Conservation (phyloP, 1,140 invertebrate species). For the Drosophila chauvacae region DNA sequence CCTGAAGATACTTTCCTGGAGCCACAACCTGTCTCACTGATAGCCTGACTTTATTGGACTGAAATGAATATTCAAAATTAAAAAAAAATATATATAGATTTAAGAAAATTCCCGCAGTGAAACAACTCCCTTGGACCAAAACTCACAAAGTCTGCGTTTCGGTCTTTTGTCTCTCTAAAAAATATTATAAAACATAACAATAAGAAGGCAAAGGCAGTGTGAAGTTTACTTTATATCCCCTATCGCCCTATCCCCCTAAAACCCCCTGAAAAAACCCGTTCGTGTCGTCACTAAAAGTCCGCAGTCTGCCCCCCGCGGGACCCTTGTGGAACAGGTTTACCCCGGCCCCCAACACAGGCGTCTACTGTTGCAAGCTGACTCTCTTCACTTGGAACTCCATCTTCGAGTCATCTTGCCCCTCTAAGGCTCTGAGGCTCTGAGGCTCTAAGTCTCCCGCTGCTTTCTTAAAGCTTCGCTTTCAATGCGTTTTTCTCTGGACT, state of each 20-base stretch:
- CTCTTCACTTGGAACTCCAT: constrained; percentile 42
- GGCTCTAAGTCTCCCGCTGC: constrained; percentile 22
- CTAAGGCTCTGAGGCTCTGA: not conserved
- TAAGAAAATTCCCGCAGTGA: not conserved
- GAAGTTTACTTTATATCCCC: constrained; percentile 65
- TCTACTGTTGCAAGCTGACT: constrained; percentile 77
- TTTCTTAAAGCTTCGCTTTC: constrained; percentile 71
- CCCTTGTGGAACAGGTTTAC: constrained; percentile 60
- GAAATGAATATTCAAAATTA: not conserved
- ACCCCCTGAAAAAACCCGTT: constrained; percentile 58
- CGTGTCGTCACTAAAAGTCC: constrained; percentile 77
- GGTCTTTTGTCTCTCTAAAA: constrained; percentile 70
- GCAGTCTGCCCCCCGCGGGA: constrained; percentile 30
- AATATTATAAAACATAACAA: constrained; percentile 82
- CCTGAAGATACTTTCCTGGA: not conserved
- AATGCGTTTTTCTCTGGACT: constrained; percentile 52
- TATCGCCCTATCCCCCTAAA: no score
- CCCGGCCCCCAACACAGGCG: constrained; percentile 29
- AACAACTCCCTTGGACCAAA: constrained; percentile 20
- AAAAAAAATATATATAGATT: not conserved
- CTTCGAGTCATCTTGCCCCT: constrained; percentile 35
- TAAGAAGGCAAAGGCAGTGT: constrained; percentile 75
- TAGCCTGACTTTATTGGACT: not conserved
- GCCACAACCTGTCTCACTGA: not conserved
- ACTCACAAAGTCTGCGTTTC: constrained; percentile 38